Percentiles rank a stretch among this genome's conserved stretches.
These are phyloP conservation scores for Delphinapterus leucas DNA, from an alignment of 2,113 vertebrate genomes.

Conservation along the genomic window DNA sequence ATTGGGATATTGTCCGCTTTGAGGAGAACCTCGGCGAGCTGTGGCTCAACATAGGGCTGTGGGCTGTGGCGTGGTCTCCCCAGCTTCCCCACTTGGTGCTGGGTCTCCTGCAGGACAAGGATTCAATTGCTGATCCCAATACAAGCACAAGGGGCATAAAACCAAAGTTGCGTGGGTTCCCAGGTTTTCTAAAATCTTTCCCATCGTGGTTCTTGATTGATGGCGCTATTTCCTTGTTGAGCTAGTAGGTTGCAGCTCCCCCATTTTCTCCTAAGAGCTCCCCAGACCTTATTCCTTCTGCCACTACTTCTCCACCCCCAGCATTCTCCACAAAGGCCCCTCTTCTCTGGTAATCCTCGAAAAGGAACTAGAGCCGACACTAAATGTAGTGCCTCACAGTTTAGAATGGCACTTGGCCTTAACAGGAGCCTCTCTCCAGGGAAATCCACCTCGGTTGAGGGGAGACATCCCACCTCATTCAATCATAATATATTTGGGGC, in stretches of 20 bases:
- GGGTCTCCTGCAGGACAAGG: neutral
- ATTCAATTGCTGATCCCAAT: neutral
- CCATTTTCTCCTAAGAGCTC: neutral
- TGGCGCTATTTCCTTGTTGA: neutral
- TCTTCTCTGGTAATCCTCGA: neutral
- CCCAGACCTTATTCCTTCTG: neutral
- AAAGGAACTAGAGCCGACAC: neutral
- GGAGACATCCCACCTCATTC: neutral
- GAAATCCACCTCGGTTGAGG: neutral
- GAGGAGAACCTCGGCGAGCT: neutral
- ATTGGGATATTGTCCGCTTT: neutral
- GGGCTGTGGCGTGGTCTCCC: neutral
- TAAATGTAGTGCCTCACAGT: neutral
- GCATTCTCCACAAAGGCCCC: neutral
- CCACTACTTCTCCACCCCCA: neutral
- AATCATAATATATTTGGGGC: neutral
- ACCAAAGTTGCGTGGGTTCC: neutral
- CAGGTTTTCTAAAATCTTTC: neutral
- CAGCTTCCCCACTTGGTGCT: too few species aligned
- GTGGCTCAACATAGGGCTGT: neutral
- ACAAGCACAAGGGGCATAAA: neutral
- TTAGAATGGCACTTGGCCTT: neutral
- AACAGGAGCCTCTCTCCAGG: neutral
- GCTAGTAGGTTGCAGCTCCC: neutral
- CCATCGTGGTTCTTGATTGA: neutral